These are phyloP conservation scores for Macquaria australasica DNA, from an alignment of 2,113 vertebrate genomes.

Conservation along the genomic window DNA sequence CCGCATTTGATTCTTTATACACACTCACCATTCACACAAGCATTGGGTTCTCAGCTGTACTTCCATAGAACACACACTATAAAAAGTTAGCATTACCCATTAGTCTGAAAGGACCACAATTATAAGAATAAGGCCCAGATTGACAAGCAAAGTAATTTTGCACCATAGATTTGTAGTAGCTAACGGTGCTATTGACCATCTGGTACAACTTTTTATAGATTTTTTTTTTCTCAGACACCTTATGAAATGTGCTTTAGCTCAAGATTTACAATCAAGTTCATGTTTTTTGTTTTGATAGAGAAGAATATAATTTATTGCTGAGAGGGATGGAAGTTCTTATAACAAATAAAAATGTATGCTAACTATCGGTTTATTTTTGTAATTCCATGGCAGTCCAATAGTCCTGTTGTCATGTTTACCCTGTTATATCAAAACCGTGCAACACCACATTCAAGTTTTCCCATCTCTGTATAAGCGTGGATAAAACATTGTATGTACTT, in stretches of 20 bases:
- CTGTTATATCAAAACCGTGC: neutral
- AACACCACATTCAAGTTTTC: neutral
- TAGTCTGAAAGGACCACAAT: neutral
- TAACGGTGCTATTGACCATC: neutral
- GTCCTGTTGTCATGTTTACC: neutral
- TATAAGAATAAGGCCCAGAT: too few species aligned
- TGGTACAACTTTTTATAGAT: neutral
- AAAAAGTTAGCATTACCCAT: neutral
- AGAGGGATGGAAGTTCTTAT: neutral
- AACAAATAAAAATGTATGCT: neutral
- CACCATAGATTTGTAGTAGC: neutral
- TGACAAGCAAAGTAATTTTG: neutral
- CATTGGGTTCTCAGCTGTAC: neutral
- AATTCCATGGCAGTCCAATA: neutral
- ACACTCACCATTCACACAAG: neutral
- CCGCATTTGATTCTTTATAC: neutral
- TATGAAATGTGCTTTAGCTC: neutral
- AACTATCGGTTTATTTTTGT: neutral
- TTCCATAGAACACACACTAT: neutral
- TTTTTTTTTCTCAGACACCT: neutral
- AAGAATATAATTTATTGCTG: neutral
- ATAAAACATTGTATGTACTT: neutral
- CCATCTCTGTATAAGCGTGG: neutral
- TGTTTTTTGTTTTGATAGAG: constrained; percentile 2
- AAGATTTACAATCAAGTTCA: neutral